These are phyloP conservation scores for Thamnophis elegans DNA, from an alignment of 2,797 vertebrate species.

Conservation along the genomic window DNA sequence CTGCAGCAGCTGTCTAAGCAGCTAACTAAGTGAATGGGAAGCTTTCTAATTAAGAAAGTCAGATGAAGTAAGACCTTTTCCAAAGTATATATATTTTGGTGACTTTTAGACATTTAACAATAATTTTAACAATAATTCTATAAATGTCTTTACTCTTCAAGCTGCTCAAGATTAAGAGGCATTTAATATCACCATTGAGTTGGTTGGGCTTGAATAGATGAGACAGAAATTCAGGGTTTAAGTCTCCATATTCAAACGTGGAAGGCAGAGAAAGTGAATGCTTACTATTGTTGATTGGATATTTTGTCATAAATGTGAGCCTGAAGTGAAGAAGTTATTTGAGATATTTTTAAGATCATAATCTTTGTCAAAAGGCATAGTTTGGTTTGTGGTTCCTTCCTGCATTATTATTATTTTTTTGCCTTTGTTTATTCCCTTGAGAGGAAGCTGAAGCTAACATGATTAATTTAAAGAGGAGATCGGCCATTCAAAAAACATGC, in stretches of 20 bases:
- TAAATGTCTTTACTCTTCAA: not conserved
- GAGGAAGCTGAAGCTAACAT: not conserved
- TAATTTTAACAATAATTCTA: not conserved
- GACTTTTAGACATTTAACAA: not conserved
- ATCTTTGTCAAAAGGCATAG: not conserved
- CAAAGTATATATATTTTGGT: not conserved
- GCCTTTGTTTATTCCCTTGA: not conserved
- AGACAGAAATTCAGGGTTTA: not conserved
- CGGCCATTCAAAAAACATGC: not conserved
- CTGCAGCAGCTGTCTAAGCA: not conserved
- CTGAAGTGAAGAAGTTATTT: not conserved
- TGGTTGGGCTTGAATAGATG: not conserved
- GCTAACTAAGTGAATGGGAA: not conserved
- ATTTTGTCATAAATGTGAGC: not conserved
- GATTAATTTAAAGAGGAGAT: not conserved
- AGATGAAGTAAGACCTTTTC: not conserved
- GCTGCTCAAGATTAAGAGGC: not conserved
- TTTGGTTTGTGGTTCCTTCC: not conserved
- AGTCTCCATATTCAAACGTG: not conserved
- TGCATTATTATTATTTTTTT: not conserved
- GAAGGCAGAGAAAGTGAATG: not conserved
- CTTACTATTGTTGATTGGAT: not conserved
- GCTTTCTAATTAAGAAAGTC: not conserved
- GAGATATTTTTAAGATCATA: not conserved
- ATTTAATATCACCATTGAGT: not conserved